These are phyloP conservation scores for Phania funesta DNA, from an alignment of 2,888 invertebrate genomes.

Conservation along the genomic window DNA sequence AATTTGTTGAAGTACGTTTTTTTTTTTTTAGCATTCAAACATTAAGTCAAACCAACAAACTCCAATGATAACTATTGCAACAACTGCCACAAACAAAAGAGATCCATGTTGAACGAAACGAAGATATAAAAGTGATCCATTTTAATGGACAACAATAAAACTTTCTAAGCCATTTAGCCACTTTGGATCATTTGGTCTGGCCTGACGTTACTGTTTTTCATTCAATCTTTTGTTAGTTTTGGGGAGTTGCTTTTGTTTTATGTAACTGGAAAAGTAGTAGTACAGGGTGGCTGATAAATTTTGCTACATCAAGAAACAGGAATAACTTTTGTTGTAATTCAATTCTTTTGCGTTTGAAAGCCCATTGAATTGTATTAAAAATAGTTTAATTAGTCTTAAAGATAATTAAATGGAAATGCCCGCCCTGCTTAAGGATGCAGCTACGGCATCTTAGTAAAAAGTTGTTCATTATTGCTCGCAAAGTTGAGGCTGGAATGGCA, in stretches of 20 bases:
- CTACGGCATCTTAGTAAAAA: too few species aligned
- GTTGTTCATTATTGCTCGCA: too few species aligned
- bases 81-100: conserved; percentile 35
- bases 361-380: too few species aligned
- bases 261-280: conserved; percentile 1
- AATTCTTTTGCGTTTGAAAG: too few species aligned
- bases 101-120: conserved; percentile 26
- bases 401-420: too few species aligned
- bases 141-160: conserved; percentile 53
- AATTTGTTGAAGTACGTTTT: conserved; percentile 59
- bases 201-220: not conserved
- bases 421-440: too few species aligned
- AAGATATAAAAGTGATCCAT: conserved; percentile 49
- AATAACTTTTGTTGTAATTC: too few species aligned
- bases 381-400: too few species aligned
- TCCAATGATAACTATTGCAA: conserved; percentile 66
- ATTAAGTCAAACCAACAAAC: too few species aligned
- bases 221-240: not conserved
- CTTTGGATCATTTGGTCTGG: conserved; percentile 11
- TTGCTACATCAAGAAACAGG: too few species aligned
- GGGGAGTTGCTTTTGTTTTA: conserved; percentile 1
- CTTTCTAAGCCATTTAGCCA: conserved; percentile 41
- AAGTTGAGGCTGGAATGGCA: too few species aligned
- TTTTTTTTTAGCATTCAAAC: too few species aligned
- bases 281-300: not conserved